These are phyloP conservation scores for Dasypogon diadema DNA, from an alignment of 2,888 invertebrate species.

Conservation along the genomic window DNA sequence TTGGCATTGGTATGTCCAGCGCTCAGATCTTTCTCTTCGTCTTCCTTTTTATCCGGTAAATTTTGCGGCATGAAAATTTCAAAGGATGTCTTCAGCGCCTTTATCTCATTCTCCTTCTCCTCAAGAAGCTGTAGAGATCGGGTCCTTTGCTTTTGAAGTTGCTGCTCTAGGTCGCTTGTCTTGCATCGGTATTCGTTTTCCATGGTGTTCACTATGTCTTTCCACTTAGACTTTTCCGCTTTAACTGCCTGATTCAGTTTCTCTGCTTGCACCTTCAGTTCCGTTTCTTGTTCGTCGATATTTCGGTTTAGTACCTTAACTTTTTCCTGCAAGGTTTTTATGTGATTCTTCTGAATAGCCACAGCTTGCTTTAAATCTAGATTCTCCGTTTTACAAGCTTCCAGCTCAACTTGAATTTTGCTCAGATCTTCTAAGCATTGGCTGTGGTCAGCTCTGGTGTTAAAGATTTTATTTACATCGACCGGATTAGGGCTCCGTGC, in stretches of 20 bases:
- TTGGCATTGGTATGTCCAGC: neutral
- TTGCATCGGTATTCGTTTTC: constrained; percentile 72
- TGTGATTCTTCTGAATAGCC: constrained; percentile 72
- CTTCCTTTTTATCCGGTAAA: neutral
- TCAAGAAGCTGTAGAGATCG: constrained; percentile 81
- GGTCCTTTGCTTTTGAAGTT: constrained; percentile 82
- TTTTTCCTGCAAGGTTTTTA: constrained; percentile 76
- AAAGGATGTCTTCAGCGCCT: constrained; percentile 72
- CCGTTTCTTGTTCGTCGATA: constrained; percentile 75
- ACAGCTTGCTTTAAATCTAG: constrained; percentile 61
- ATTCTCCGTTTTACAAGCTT: constrained; percentile 72
- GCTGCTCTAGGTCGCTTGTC: constrained; percentile 76
- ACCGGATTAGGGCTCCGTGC: constrained; percentile 73
- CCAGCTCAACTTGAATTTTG: constrained; percentile 75
- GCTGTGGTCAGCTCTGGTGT: constrained; percentile 67
- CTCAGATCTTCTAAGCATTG: constrained; percentile 77
- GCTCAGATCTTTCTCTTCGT: neutral
- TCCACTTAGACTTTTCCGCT: constrained; percentile 65
- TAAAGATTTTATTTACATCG: constrained; percentile 72
- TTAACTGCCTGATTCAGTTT: constrained; percentile 71
- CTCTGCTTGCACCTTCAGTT: constrained; percentile 73
- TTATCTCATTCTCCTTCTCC: constrained; percentile 83
- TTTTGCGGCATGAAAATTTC: constrained; percentile 70
- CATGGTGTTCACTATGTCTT: constrained; percentile 61
- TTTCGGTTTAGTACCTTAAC: constrained; percentile 74